Conservation (phyloP, 2,113 vertebrate genomes). For the Prolemur simus region DNA sequence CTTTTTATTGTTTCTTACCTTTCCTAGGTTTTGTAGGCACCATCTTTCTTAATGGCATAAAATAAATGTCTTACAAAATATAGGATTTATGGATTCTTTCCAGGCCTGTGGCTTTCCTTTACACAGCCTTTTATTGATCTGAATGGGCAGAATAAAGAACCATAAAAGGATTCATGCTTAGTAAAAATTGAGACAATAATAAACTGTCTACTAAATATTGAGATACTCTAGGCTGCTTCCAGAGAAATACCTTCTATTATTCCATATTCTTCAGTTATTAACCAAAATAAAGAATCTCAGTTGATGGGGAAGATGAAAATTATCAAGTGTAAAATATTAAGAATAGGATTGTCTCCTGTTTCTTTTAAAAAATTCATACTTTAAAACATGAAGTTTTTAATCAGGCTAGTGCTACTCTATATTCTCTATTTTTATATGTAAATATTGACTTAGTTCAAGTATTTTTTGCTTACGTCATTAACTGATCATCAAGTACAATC, state of each 20-base stretch:
- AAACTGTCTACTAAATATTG: not conserved
- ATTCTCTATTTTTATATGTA: slow-evolving; percentile 78
- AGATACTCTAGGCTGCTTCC: not conserved
- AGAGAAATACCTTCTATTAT: not conserved
- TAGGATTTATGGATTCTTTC: not conserved
- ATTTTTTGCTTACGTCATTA: slow-evolving; percentile 64
- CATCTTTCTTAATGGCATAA: not conserved
- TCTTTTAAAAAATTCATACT: not conserved
- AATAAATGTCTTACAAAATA: not conserved
- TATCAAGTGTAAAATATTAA: not conserved
- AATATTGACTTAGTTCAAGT: slow-evolving; percentile 47
- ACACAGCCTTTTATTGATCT: not conserved
- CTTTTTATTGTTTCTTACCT: not conserved
- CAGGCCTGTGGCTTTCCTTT: not conserved
- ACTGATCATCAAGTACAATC: slow-evolving; percentile 44
- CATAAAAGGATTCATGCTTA: not conserved
- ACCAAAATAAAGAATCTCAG: not conserved
- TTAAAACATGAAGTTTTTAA: slow-evolving; percentile 4
- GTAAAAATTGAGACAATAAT: not conserved
- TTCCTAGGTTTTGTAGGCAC: not conserved
- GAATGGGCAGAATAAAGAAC: not conserved
- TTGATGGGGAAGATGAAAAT: not conserved
- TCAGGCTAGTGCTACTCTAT: not conserved
- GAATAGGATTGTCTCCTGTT: not conserved
- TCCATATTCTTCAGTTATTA: not conserved